A percentile compares a stretch with the other conserved stretches of the same genome.
Conservation (phyloP, 2,888 invertebrate genomes). For the Drosophila flavopinicola region DNA sequence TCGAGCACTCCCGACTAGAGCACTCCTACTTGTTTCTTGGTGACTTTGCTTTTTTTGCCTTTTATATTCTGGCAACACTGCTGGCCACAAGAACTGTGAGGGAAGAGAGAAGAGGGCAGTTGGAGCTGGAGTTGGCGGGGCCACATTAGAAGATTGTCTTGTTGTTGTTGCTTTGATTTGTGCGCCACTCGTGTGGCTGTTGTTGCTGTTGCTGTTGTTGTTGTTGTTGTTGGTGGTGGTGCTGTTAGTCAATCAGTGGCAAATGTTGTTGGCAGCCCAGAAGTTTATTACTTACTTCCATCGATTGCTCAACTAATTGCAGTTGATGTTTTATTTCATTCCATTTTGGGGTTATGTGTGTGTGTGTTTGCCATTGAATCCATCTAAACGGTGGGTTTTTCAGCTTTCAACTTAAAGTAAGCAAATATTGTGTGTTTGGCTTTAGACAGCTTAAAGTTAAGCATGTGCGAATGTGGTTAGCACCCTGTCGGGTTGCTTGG, state of each 20-base stretch:
- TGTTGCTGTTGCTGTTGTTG: slow-evolving; percentile 19
- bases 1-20: too few relatives aligned
- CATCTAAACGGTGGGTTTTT: slow-evolving; percentile 15
- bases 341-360: slow-evolving; percentile 19
- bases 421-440: slow-evolving; percentile 23
- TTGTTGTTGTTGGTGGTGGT: slow-evolving; percentile 22
- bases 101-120: too few relatives aligned
- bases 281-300: slow-evolving; percentile 63
- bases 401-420: slow-evolving; percentile 33
- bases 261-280: slow-evolving; percentile 56
- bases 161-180: slow-evolving; percentile 42
- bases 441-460: slow-evolving; percentile 13
- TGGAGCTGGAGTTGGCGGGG: slow-evolving; percentile 14
- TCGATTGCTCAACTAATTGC: slow-evolving; percentile 68
- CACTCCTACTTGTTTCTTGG: too few relatives aligned
- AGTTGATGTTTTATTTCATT: slow-evolving; percentile 61
- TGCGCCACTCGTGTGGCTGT: slow-evolving; percentile 24
- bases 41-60: too few relatives aligned
- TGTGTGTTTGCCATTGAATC: slow-evolving; percentile 4
- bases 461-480: slow-evolving; percentile 12
- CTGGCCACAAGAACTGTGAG: too few relatives aligned
- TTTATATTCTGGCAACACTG: too few relatives aligned
- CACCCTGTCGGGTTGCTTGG: not conserved
- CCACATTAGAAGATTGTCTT: slow-evolving; percentile 32
- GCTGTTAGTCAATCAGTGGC: slow-evolving; percentile 54